Evolutionary conservation across 1,140 invertebrate genomes (phyloP).

Genomic region (Calosoma granatense): DNA sequence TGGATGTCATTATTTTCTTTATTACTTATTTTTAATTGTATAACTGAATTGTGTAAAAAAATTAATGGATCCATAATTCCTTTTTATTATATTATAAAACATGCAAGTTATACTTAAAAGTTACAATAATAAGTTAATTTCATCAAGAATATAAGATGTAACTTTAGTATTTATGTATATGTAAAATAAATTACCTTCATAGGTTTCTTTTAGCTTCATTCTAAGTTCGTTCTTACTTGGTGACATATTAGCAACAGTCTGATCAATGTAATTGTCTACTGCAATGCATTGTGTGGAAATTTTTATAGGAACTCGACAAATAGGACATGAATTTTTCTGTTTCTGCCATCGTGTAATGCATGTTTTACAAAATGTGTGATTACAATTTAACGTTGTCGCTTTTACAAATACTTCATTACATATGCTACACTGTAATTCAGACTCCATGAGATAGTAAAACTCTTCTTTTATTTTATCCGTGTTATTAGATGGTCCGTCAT

Average conservation of each 20-base stretch:
- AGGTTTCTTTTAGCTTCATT: not conserved
- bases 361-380: not conserved
- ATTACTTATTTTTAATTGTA: no score
- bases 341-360: not conserved
- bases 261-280: not conserved
- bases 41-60: no score
- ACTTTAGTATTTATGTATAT: no score
- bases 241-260: not conserved
- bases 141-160: no score
- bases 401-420: not conserved
- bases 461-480: not conserved
- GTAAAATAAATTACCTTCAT: not conserved
- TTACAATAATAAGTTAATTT: no score
- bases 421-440: not conserved
- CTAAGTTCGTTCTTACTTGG: not conserved
- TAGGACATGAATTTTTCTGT: not conserved
- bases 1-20: no score
- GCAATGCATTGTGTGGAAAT: not conserved
- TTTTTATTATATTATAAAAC: no score
- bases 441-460: not conserved
- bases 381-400: not conserved
- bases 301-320: not conserved
- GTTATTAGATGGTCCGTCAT: not conserved
- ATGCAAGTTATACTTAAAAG: no score
- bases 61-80: no score